Conservation (phyloP, 2,888 invertebrate genomes). For the Lithophane leautieri region DNA sequence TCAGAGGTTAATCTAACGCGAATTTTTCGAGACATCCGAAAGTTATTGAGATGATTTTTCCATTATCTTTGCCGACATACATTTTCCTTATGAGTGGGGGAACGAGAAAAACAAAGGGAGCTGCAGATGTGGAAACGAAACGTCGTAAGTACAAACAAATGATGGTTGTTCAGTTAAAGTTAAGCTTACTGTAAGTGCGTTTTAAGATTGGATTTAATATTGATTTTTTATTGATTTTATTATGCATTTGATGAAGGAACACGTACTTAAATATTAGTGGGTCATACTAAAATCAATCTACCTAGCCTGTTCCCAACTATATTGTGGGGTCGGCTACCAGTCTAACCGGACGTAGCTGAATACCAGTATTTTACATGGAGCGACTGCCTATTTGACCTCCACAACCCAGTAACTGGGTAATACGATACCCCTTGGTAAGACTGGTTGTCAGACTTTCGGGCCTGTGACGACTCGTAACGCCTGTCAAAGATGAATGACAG, state of each 20-base stretch:
- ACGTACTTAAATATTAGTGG: background rate
- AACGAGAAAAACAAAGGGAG: slow-evolving; percentile 13
- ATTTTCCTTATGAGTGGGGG: slow-evolving; percentile 64
- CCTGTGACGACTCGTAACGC: too few relatives aligned
- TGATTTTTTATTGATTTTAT: too few relatives aligned
- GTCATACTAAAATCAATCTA: background rate
- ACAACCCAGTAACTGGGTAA: too few relatives aligned
- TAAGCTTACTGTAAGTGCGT: slow-evolving; percentile 2
- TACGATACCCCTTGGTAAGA: too few relatives aligned
- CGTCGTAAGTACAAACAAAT: slow-evolving; percentile 25
- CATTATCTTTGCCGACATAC: slow-evolving; percentile 66
- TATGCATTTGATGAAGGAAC: background rate
- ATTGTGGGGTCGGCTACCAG: too few relatives aligned
- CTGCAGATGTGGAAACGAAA: slow-evolving; percentile 18
- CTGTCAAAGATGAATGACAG: too few relatives aligned
- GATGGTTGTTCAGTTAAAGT: slow-evolving; percentile 25
- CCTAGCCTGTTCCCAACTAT: too few relatives aligned
- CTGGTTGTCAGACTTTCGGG: too few relatives aligned
- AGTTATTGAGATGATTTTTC: slow-evolving; percentile 70
- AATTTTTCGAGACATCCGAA: slow-evolving; percentile 47
- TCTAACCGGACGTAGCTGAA: too few relatives aligned
- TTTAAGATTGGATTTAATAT: slow-evolving; percentile 11
- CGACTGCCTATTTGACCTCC: too few relatives aligned
- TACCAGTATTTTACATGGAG: too few relatives aligned
- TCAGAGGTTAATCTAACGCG: slow-evolving; percentile 50